Base-by-base conservation (phyloP, 1,140 invertebrate species). In the Trichogramma pretiosum region DNA sequence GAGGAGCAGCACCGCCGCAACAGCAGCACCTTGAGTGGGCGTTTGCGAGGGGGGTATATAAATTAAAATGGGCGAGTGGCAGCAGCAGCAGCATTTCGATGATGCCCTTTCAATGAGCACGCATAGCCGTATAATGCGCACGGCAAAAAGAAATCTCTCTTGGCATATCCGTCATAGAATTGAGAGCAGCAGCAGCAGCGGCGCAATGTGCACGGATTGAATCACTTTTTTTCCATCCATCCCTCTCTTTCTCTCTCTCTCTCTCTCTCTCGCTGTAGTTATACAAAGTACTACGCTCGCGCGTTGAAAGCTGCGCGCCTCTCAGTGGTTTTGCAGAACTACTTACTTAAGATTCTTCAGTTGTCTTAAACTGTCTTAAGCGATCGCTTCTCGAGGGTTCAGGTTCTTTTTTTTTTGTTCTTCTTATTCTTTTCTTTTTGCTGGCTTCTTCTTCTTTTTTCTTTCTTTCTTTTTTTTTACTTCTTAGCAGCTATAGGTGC, bases 331-430 rank as follows among this genome's bases (percentile, higher is more conserved):
- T 17, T 16, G 11, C n/a, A 24, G 41, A 49, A 49, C 47, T 49
- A 45, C 48, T 50, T 50, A 44, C 48, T 44, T 44, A 50, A 50
- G 41, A 5, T 28, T 17, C 19, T 32, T 26, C 11, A 23, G 11
- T 24, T 26, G 19, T 50, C 48, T 43, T 37, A 17, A 43, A 37
- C n/a, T 43, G 33, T 37, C 40, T 38, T 43, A 38, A 43, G 35
- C 40, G 40, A 28, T 35, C 24, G 23, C 24, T 49, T 38, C n/a
- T n/a, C n/a, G n/a, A n/a, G n/a, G n/a, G n/a, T n/a, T n/a, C n/a
- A n/a, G n/a, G n/a, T n/a, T n/a, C 24, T 36, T 22, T 18, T 47
- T 3, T 30, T 11, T 39, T 41, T 26, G 43, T 43, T 22, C 10
- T 23, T n/a, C 1, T 45, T 36, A 26, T n/a, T 36, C 10, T 45